These are phyloP conservation scores for Drosophila buzzatii DNA, from an alignment of 2,888 invertebrate species.

Conservation along the genomic window DNA sequence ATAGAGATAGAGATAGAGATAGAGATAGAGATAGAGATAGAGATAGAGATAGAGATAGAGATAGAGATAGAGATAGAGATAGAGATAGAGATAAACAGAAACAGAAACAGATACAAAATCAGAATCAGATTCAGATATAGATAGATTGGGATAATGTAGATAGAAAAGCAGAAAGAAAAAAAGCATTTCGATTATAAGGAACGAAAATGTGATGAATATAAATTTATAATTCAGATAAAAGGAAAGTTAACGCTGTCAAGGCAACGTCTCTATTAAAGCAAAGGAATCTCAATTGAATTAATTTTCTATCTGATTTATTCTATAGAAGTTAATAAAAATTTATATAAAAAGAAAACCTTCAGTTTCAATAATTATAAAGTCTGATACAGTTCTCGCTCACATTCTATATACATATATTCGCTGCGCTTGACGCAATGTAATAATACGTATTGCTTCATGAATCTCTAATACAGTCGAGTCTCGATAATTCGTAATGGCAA, in stretches of 20 bases:
- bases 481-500: too few species aligned
- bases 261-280: neutral
- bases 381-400: neutral
- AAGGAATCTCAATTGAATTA: too few species aligned
- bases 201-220: too few species aligned
- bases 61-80: neutral
- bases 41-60: neutral
- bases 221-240: neutral
- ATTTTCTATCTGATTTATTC: neutral
- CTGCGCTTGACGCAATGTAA: too few species aligned
- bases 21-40: neutral
- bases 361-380: neutral
- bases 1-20: neutral
- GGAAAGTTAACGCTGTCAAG: neutral
- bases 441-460: neutral
- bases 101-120: neutral
- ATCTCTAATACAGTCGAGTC: too few species aligned
- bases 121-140: neutral
- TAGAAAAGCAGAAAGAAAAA: neutral
- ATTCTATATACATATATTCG: neutral
- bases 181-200: too few species aligned
- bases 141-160: neutral
- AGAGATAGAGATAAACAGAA: neutral
- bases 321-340: neutral
- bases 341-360: neutral